phyloP scores from a whole-genome alignment of 2,113 vertebrate species.

The Muntiacus reevesi region DNA sequence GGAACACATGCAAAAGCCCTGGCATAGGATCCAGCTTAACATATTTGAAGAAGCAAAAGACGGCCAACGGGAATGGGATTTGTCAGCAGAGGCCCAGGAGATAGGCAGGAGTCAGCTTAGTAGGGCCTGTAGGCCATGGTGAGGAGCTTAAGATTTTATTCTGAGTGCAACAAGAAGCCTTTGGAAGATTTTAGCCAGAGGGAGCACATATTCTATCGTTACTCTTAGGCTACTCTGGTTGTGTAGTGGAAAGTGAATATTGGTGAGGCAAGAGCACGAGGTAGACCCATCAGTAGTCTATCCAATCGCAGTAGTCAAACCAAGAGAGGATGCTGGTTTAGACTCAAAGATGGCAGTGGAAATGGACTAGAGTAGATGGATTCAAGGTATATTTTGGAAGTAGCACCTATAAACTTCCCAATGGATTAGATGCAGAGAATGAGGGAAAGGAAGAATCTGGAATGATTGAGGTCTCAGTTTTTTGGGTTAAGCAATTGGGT shows the following conservation, averaged over 20 bases:
- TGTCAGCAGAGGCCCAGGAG: background rate
- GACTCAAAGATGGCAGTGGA: background rate
- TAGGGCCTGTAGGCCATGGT: background rate
- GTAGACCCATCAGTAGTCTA: background rate
- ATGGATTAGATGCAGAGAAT: background rate
- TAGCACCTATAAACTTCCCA: background rate
- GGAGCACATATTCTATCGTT: background rate
- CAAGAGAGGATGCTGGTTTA: background rate
- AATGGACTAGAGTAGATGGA: background rate
- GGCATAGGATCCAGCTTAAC: background rate
- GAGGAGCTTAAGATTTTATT: background rate
- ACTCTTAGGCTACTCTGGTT: background rate
- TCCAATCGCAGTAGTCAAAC: background rate
- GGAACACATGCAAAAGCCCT: background rate
- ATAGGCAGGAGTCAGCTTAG: background rate
- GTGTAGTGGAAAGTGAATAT: background rate
- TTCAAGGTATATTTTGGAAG: background rate
- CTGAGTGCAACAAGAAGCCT: background rate
- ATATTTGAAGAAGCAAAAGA: background rate
- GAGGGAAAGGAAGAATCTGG: background rate
- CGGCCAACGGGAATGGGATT: background rate
- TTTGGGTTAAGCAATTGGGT: background rate
- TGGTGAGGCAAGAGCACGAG: background rate
- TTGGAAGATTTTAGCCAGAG: background rate
- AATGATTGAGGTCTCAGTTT: background rate